phyloP scores from a whole-genome alignment of 2,888 invertebrate species.

The Spodoptera littoralis region DNA sequence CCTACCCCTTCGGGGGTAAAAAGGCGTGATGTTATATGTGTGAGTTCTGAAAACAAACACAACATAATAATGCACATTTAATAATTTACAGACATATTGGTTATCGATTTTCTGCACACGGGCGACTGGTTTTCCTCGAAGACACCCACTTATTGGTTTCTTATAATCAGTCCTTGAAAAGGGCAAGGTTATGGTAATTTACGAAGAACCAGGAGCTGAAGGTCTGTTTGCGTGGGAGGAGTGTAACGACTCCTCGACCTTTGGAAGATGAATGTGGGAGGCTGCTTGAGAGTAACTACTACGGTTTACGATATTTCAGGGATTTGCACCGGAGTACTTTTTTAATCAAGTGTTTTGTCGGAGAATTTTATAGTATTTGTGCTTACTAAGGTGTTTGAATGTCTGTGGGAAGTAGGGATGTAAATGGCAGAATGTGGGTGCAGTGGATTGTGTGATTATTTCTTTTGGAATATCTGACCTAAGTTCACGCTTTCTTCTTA shows the following conservation, averaged over 20 bases:
- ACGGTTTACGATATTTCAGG: background rate
- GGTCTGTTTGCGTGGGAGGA: slow-evolving; percentile 6
- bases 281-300: background rate
- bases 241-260: slow-evolving; percentile 13
- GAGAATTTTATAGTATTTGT: too few relatives aligned
- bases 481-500: too few relatives aligned
- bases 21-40: too few relatives aligned
- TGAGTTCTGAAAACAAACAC: background rate
- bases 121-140: slow-evolving; percentile 16
- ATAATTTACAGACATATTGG: slow-evolving; percentile 5
- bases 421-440: too few relatives aligned
- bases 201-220: slow-evolving; percentile 6
- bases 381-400: too few relatives aligned
- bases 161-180: slow-evolving; percentile 20
- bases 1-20: too few relatives aligned
- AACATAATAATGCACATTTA: background rate
- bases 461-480: too few relatives aligned
- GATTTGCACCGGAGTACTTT: too few relatives aligned
- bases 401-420: too few relatives aligned
- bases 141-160: slow-evolving; percentile 20
- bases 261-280: background rate
- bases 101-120: slow-evolving; percentile 18
- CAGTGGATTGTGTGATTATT: too few relatives aligned
- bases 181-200: slow-evolving; percentile 18
- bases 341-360: too few relatives aligned